These are phyloP conservation scores for Quadroppia sp. DNA, from an alignment of 2,888 invertebrate species.

Conservation along the genomic window DNA sequence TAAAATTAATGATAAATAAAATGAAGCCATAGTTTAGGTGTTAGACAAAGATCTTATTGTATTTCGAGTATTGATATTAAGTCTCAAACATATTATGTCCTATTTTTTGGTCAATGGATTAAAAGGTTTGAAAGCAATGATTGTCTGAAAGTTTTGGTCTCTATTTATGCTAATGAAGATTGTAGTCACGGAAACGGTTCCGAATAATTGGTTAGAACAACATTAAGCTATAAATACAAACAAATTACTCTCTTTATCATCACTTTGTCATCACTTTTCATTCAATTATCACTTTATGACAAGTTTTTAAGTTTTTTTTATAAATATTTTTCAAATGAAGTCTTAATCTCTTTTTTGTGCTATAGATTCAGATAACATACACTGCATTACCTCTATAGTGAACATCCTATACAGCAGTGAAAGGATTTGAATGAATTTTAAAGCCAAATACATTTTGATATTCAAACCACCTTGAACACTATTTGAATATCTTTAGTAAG, in stretches of 20 bases:
- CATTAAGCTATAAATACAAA: not conserved
- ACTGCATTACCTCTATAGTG: no score
- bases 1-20: conserved; percentile 19
- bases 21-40: not conserved
- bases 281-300: not conserved
- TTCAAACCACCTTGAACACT: no score
- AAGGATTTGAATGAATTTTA: no score
- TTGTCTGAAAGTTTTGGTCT: not conserved
- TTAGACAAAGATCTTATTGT: not conserved
- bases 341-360: no score
- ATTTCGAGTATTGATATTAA: not conserved
- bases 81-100: not conserved
- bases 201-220: conserved; percentile 7
- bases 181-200: conserved; percentile 35
- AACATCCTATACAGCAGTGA: no score
- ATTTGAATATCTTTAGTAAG: no score
- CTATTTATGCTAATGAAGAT: not conserved
- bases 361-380: no score
- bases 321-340: no score
- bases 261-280: not conserved
- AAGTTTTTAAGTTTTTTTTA: no score
- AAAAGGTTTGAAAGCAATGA: no score
- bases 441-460: no score
- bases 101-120: no score
- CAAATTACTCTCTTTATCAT: not conserved